Base-by-base conservation (phyloP, 2,888 invertebrate species). In the Drosophila suboccidentalis region DNA sequence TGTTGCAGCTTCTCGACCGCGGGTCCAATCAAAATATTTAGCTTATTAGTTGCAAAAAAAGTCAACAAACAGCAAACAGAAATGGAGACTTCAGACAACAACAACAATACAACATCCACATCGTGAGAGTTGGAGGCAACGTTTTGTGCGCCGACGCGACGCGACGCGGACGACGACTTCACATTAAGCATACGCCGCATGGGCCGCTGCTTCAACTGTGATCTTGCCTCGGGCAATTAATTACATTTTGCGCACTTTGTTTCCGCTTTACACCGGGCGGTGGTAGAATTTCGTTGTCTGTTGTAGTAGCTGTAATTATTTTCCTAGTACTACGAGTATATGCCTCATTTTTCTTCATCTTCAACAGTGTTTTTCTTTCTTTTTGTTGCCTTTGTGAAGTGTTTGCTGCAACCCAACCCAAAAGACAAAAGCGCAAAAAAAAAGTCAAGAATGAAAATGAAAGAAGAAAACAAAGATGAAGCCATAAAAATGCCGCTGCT, bases 221-320 rank as follows among this genome's bases (percentile, higher is more conserved):
- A 22, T 17, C 44, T 41, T 49, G 76, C 61, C 65, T 57, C 49
- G 32, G 64, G 80, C 83, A 84, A 88, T 88, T 84, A 88, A 84
- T 84, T 84, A 88, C 89, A 86, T 84, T 84, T 86, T 88, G 83
- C 83, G 88, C 72, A 88, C 83, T 88, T 88, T 86, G 75, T 84
- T 84, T 84, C 83, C 83, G 83, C 78, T 82, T 82, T 80, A 69
- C 82, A 81, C 82, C 63, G 78, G 43, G 54, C 67, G 55, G 51
- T 61, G 87, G 44, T 76, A 75, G 86, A 84, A 82, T 83, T 84
- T 86, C 63, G 70, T 63, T 71, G 71, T 70, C 59, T 26, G 26
- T 6, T 26, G 26, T 26, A 26, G 59, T 59, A 59, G 57, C 67
- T 71, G 71, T 78, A 78, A 81, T 82, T 82, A 75, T 72, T 82